Evolutionary conservation across 2,113 vertebrate genomes (phyloP).

Genomic region (Recurvirostra avosetta): DNA sequence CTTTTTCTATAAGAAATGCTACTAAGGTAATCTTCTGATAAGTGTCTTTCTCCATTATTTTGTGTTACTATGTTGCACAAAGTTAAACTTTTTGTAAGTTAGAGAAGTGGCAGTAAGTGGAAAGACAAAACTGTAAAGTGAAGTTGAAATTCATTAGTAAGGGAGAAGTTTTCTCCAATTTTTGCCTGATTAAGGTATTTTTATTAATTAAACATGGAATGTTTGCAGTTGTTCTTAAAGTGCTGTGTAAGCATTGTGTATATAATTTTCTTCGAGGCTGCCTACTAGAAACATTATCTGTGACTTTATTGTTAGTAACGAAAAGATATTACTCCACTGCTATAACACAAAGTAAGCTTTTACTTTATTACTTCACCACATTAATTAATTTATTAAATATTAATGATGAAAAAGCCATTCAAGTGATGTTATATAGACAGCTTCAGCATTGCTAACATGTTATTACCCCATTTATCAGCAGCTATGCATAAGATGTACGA

Average conservation of each 20-base stretch:
- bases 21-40: not conserved
- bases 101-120: not conserved
- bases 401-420: slow-evolving; percentile 60
- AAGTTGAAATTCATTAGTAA: not conserved
- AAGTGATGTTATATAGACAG: slow-evolving; percentile 26
- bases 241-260: not conserved
- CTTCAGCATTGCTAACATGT: slow-evolving; percentile 1
- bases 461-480: slow-evolving; percentile 43
- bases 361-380: slow-evolving; percentile 43
- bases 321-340: slow-evolving; percentile 18
- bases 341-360: slow-evolving; percentile 8
- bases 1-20: not conserved
- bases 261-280: slow-evolving; percentile 30
- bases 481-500: not conserved
- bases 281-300: not conserved
- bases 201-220: slow-evolving; percentile 15
- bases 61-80: not conserved
- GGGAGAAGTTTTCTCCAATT: not conserved
- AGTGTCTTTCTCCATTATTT: not conserved
- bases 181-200: not conserved
- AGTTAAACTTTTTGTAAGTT: not conserved
- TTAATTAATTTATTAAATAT: slow-evolving; percentile 77
- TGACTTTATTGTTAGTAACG: slow-evolving; percentile 33
- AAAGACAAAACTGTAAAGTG: not conserved
- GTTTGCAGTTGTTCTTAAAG: not conserved